Conservation (phyloP, 2,888 invertebrate genomes). For the Apoda limacodes region DNA sequence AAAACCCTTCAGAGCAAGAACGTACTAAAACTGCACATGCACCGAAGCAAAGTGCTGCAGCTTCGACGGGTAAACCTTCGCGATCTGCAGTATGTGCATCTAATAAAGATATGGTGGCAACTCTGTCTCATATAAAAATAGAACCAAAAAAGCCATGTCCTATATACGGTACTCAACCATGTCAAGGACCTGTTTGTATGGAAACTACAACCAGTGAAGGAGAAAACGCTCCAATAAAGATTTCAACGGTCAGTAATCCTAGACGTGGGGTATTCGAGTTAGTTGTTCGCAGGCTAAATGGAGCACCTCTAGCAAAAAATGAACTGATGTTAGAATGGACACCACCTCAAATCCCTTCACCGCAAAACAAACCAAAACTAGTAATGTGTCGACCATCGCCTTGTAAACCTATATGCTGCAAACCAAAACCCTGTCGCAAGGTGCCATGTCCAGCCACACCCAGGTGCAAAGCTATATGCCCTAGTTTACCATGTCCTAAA, state of each 20-base stretch:
- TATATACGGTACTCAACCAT: conserved; percentile 37
- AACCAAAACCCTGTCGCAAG: conserved; percentile 29
- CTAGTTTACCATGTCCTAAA: conserved; percentile 17
- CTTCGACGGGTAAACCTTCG: no score
- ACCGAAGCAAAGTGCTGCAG: no score
- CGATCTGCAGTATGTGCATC: conserved; percentile 24
- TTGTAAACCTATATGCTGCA: conserved; percentile 30
- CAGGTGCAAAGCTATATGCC: conserved; percentile 19
- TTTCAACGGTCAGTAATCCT: conserved; percentile 43
- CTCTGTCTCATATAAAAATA: conserved; percentile 49
- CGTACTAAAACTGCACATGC: conserved; percentile 25
- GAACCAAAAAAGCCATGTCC: conserved; percentile 44
- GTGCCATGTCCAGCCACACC: conserved; percentile 19
- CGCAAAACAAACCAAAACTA: conserved; percentile 31
- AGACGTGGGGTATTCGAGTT: conserved; percentile 58
- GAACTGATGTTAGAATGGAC: conserved; percentile 62
- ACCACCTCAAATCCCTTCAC: conserved; percentile 40
- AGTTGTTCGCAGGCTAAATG: conserved; percentile 47
- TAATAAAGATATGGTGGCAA: conserved; percentile 42
- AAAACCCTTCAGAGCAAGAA: no score
- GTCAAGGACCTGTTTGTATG: conserved; percentile 47
- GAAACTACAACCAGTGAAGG: conserved; percentile 30
- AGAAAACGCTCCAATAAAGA: conserved; percentile 41
- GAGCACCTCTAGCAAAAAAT: conserved; percentile 52
- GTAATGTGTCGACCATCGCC: conserved; percentile 32